Percentiles rank a stretch among this genome's conserved stretches.
These are phyloP conservation scores for Nesoenas mayeri DNA, from an alignment of 2,113 vertebrate species.

Conservation along the genomic window DNA sequence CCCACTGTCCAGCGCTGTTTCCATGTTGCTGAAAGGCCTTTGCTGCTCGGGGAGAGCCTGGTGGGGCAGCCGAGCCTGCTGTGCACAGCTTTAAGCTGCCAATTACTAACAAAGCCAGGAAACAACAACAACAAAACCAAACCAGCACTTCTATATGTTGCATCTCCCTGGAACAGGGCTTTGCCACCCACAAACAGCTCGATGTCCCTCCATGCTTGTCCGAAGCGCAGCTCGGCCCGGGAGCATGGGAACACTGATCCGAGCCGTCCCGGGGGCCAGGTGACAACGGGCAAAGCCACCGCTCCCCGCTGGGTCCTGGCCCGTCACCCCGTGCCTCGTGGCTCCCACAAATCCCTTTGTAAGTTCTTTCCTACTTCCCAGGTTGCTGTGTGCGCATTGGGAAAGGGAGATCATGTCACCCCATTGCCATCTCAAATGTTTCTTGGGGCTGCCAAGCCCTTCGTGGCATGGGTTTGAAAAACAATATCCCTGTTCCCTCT, in stretches of 20 bases:
- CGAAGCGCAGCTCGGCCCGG: accelerated
- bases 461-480: background rate
- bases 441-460: slow-evolving; percentile 15
- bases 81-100: background rate
- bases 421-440: background rate
- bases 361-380: background rate
- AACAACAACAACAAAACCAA: background rate
- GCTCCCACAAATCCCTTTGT: background rate
- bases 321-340: accelerated
- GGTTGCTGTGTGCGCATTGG: background rate
- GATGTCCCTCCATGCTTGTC: accelerated
- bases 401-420: slow-evolving; percentile 27
- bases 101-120: background rate
- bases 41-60: accelerated
- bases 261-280: background rate
- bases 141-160: accelerated
- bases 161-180: accelerated
- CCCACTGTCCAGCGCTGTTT: accelerated
- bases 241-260: too few relatives aligned
- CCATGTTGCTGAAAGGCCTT: background rate
- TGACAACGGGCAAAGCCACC: background rate
- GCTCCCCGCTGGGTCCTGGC: background rate
- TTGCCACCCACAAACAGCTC: too few relatives aligned
- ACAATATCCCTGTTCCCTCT: slow-evolving; percentile 28
- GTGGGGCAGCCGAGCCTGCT: background rate